Evolutionary conservation across 2,797 vertebrate genomes (phyloP), one percentile per base, ranked within the genome.

Genomic region (Phyllotis vaccarum): DNA sequence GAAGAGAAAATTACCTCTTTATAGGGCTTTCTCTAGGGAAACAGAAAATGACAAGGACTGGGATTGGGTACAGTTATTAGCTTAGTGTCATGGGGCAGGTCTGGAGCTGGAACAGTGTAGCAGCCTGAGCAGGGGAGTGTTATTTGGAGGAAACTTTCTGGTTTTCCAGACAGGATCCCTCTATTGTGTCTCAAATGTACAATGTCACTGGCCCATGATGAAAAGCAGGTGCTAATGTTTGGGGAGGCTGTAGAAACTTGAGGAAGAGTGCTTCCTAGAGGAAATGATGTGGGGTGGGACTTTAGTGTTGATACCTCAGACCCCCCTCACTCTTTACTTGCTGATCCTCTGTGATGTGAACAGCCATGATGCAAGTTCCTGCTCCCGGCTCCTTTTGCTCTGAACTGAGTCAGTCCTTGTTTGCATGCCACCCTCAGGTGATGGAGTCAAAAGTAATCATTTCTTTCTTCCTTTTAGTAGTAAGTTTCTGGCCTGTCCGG

Each of bases 101-200:
- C 68, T 90, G 62, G 29, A 3, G 12, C 56, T 83, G 21, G 21
- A 58, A 21, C 58, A 58, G 58, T 5, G 58, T 22, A 24, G 21
- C 58, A 60, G 70, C 0, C 0, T 46, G 58, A 70, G 75, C 8
- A 76, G 68, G 79, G 22, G 95, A 93, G 78, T 81, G 66, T 0
- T 19, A 6, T 19, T 46, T 46, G 62, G 31, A 22, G 17, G 14
- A 60, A 40, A 3, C 27, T 31, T 40, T 74, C 21, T 76, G 62
- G 14, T 49, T 37, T 96, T 68, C 89, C 68, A 62, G 86, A 95
- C 79, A 92, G 96, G 19, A 70, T 86, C 46, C 52, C 37, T 24
- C 60, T 60, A 31, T 6, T 74, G 52, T 40, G 52, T 31, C 43
- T 89, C 27, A 62, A 89, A 12, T 76, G 29, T 46, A 2, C 17